A percentile compares a stretch with the other conserved stretches of the same genome.
Conservation (phyloP, 2,888 invertebrate species). For the Pinctada fucata region DNA sequence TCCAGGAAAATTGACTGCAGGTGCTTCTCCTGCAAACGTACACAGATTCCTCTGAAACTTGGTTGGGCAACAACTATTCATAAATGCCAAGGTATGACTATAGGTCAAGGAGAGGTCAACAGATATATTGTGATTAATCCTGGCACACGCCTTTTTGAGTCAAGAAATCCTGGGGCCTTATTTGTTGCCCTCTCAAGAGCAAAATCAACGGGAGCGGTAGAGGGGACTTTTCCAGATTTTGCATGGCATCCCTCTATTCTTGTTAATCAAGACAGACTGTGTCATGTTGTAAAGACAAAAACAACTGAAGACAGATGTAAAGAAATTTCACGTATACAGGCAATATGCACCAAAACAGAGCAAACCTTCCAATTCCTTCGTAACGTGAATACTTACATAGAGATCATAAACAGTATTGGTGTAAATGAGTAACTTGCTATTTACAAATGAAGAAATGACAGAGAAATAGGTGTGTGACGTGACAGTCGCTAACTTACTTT, state of each 20-base stretch:
- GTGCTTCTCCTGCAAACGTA: constrained; percentile 21
- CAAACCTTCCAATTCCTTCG: neutral
- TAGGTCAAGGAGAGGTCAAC: constrained; percentile 43
- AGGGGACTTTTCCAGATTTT: constrained; percentile 42
- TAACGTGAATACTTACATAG: too few relatives aligned
- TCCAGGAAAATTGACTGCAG: constrained; percentile 25
- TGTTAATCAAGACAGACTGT: constrained; percentile 46
- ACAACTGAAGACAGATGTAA: constrained; percentile 25
- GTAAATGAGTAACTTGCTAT: too few relatives aligned
- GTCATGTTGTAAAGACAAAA: constrained; percentile 41
- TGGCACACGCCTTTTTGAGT: constrained; percentile 44
- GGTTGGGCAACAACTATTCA: constrained; percentile 52
- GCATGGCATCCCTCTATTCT: constrained; percentile 45
- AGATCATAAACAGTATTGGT: too few relatives aligned
- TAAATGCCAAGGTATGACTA: constrained; percentile 54
- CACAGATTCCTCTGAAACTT: constrained; percentile 47
- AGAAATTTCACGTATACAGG: constrained; percentile 28
- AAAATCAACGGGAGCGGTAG: constrained; percentile 42
- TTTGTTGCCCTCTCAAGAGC: constrained; percentile 53
- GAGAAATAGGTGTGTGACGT: too few relatives aligned
- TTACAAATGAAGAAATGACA: too few relatives aligned
- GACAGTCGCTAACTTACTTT: too few relatives aligned
- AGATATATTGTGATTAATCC: constrained; percentile 49
- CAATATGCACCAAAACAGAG: constrained; percentile 4
- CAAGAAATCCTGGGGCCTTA: constrained; percentile 48